These are phyloP conservation scores for Lepidocyrtoides sp. DNA, from an alignment of 2,888 invertebrate species.

Conservation along the genomic window DNA sequence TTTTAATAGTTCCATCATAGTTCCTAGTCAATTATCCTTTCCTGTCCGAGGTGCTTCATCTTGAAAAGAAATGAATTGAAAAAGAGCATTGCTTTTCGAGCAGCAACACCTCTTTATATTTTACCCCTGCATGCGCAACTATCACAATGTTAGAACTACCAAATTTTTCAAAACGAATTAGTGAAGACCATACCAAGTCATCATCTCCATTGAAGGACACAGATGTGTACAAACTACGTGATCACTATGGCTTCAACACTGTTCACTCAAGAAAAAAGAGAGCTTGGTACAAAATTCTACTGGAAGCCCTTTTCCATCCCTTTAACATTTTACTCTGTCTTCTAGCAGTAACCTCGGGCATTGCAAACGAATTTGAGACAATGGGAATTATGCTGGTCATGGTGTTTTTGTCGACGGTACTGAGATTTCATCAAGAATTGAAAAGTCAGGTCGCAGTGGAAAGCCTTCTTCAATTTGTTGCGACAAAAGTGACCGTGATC, in stretches of 20 bases:
- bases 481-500: slow-evolving; percentile 70
- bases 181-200: no score
- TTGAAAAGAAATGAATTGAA: no score
- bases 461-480: slow-evolving; percentile 60
- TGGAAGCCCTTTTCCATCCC: slow-evolving; percentile 67
- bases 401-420: slow-evolving; percentile 70
- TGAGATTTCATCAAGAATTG: slow-evolving; percentile 78
- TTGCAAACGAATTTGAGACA: slow-evolving; percentile 57
- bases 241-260: slow-evolving; percentile 64
- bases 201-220: no score
- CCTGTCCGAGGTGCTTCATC: no score
- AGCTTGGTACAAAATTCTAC: slow-evolving; percentile 70
- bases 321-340: slow-evolving; percentile 81
- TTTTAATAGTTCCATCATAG: no score
- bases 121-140: no score
- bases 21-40: no score
- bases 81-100: no score
- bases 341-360: slow-evolving; percentile 48
- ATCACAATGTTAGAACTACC: no score
- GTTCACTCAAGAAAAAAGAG: slow-evolving; percentile 58
- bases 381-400: slow-evolving; percentile 78
- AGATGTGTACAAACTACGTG: no score
- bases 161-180: no score
- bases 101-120: no score
- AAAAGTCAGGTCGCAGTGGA: slow-evolving; percentile 69